Evolutionary conservation across 2,113 vertebrate species (phyloP).

Genomic region (Nibea albiflora): DNA sequence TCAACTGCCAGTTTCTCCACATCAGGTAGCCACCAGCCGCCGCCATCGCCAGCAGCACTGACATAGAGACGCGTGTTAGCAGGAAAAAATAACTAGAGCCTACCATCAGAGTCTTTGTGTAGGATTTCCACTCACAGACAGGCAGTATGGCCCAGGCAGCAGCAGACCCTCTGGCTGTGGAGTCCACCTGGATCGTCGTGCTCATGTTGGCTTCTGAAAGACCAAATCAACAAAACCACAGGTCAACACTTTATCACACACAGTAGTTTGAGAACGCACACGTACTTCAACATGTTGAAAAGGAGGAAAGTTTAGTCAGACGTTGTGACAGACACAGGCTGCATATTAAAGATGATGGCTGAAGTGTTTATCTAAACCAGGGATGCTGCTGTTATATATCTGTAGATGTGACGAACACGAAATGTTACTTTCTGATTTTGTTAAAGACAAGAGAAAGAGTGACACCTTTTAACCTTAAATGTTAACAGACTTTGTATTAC

Average conservation of each 20-base stretch:
- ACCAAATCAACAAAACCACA: not conserved
- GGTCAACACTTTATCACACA: not conserved
- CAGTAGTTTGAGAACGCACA: not conserved
- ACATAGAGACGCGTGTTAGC: not conserved
- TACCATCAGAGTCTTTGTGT: not conserved
- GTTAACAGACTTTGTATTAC: too few species aligned
- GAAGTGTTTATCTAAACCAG: too few species aligned
- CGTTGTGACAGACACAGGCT: not conserved
- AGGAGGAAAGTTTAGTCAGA: not conserved
- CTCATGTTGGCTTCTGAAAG: slow-evolving; percentile 86
- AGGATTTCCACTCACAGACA: slow-evolving; percentile 86
- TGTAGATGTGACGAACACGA: too few species aligned
- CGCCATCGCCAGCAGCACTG: slow-evolving; percentile 91
- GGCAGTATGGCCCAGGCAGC: slow-evolving; percentile 95
- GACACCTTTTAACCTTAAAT: too few species aligned
- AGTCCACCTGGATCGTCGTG: slow-evolving; percentile 84
- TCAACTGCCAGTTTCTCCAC: slow-evolving; percentile 98
- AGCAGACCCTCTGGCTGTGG: slow-evolving; percentile 87
- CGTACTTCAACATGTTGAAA: not conserved
- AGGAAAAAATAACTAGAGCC: not conserved
- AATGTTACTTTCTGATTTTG: too few species aligned
- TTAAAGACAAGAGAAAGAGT: too few species aligned
- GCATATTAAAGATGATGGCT: too few species aligned
- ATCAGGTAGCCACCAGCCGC: slow-evolving; percentile 89
- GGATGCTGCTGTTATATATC: too few species aligned